A percentile compares a stretch with the other conserved stretches of the same genome.
Evolutionary conservation across 2,113 vertebrate genomes (phyloP).

Genomic region (Addax nasomaculatus): DNA sequence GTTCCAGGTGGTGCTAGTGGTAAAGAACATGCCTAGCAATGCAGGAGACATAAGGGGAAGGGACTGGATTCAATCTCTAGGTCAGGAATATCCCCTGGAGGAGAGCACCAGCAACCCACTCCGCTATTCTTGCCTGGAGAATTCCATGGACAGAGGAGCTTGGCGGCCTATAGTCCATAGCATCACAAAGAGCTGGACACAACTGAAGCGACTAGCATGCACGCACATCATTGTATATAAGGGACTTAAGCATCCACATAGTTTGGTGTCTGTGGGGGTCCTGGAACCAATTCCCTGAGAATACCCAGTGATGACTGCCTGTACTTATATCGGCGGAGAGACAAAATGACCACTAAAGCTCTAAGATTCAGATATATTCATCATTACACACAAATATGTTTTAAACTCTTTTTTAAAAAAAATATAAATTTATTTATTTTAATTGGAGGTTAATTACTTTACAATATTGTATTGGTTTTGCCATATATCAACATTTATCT

Average conservation of each 20-base stretch:
- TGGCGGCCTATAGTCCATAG: not conserved
- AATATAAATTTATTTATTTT: too few relatives aligned
- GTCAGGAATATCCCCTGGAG: not conserved
- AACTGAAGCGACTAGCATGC: not conserved
- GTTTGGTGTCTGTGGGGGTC: not conserved
- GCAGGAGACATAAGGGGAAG: not conserved
- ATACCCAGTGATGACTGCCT: not conserved
- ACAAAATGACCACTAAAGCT: not conserved
- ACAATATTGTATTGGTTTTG: too few relatives aligned
- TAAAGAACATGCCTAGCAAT: not conserved
- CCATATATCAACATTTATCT: too few relatives aligned
- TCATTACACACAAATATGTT: not conserved
- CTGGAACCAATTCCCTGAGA: not conserved
- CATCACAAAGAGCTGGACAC: not conserved
- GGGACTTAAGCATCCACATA: not conserved
- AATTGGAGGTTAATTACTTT: too few relatives aligned
- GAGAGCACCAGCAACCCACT: not conserved
- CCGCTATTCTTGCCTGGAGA: not conserved
- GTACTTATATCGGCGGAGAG: not conserved
- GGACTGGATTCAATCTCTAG: not conserved
- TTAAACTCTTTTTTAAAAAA: not conserved
- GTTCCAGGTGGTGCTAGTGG: not conserved
- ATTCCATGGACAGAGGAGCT: not conserved
- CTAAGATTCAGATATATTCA: not conserved
- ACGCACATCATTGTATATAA: not conserved